A percentile compares a stretch with the other conserved stretches of the same genome.
Conservation (phyloP, 2,888 invertebrate genomes). For the Lucinisca nassula region DNA sequence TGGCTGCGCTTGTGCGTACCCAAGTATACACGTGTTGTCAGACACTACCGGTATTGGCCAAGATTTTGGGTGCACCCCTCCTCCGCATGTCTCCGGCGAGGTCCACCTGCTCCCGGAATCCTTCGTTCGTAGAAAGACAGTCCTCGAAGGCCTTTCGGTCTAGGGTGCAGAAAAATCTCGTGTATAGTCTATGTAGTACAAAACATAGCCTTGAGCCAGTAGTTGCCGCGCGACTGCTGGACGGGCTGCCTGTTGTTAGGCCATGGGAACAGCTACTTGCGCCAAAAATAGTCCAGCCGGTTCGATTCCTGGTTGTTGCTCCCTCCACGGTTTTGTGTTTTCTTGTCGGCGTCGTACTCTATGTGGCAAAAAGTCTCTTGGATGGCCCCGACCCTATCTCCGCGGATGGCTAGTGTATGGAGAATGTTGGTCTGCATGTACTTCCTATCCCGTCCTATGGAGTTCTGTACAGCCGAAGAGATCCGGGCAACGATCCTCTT, state of each 20-base stretch:
- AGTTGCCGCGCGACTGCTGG: constrained; percentile 9
- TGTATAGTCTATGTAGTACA: background rate
- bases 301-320: background rate
- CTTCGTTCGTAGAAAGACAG: background rate
- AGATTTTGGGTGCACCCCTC: background rate
- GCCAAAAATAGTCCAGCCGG: too few species aligned
- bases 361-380: background rate
- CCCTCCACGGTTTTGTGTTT: background rate
- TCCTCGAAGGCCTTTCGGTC: background rate
- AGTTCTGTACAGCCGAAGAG: background rate
- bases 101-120: constrained; percentile 12
- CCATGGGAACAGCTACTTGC: constrained; percentile 8
- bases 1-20: background rate
- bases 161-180: background rate
- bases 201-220: background rate
- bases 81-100: background rate
- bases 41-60: background rate
- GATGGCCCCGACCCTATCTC: background rate
- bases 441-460: background rate
- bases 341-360: background rate
- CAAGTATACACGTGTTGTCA: background rate
- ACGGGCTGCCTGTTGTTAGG: background rate
- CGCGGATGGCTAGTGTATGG: background rate
- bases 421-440: background rate
- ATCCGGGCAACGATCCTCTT: background rate